Base-by-base conservation (phyloP, 2,797 vertebrate species). In the Alauda arvensis region DNA sequence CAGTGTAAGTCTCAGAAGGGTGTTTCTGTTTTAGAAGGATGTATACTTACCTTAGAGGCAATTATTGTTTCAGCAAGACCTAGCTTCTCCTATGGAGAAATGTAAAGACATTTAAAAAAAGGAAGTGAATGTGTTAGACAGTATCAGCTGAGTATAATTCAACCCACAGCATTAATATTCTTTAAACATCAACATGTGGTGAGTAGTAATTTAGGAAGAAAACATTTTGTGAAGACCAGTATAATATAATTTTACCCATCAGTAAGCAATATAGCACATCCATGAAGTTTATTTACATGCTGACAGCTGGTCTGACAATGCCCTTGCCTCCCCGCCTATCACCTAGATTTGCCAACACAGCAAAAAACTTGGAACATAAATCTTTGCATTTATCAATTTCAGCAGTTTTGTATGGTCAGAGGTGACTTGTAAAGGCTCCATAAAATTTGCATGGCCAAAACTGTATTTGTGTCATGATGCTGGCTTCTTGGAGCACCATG, bases 231-330 rank as follows among this genome's bases (percentile, higher is more conserved):
- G 77, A 83, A 63, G 77, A 86, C 24, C 25, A 69, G 9, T 56
- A 46, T 49, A 87, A 63, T 72, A 51, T 26, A 15, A 87, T 87
- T 93, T 92, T 78, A 79, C n/a, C 46, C 74, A 60, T 88, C 82
- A 82, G 43, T 84, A 84, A 90, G 77, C 43, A 84, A 86, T 28
- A 55, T 39, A 79, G n/a, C 43, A 71, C 19, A 86, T 25, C 16
- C 57, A 79, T 75, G 66, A 80, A 83, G 43, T 51, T 46, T 53
- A 91, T 87, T 89, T 87, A 57, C 31, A 40, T 51, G 60, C 49
- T 79, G 62, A 51, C 82, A 88, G 61, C 66, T 82, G 76, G 46
- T 70, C 31, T 82, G 55, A 70, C 61, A 61, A 71, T n/a, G 24
- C 7, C 59, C 43, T 91, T 37, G 26, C 19, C 19, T 83, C 51